A percentile compares a stretch with the other conserved stretches of the same genome.
Evolutionary conservation across 1,140 invertebrate species (phyloP).

Genomic region (Leptinotarsa undecemlineata): DNA sequence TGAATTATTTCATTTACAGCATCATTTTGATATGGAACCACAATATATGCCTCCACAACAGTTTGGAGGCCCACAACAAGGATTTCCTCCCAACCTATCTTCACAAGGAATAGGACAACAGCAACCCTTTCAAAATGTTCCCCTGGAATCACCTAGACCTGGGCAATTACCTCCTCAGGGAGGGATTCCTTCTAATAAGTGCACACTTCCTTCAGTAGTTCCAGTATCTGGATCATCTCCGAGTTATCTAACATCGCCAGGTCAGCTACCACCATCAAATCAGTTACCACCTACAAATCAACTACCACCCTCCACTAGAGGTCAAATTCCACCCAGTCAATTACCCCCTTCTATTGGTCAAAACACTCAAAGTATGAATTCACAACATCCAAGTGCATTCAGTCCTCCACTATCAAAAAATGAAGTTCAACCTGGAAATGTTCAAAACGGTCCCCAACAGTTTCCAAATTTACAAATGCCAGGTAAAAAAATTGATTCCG

Average conservation of each 20-base stretch:
- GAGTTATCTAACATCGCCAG: not conserved
- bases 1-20: conserved; percentile 9
- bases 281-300: conserved; percentile 23
- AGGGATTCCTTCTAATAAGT: conserved; percentile 20
- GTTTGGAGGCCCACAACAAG: conserved; percentile 39
- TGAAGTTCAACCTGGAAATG: conserved; percentile 31
- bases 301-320: not conserved
- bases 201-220: conserved; percentile 13
- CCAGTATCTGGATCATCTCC: conserved; percentile 15
- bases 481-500: not conserved
- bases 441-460: conserved; percentile 32
- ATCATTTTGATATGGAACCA: conserved; percentile 47
- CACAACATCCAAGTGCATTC: conserved; percentile 44
- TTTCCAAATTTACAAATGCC: conserved; percentile 30
- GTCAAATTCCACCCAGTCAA: conserved; percentile 27
- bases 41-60: conserved; percentile 49
- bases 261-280: conserved; percentile 22
- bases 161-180: conserved; percentile 32
- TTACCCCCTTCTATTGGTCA: conserved; percentile 21
- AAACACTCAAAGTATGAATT: conserved; percentile 24
- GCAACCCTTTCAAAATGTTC: conserved; percentile 43
- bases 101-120: conserved; percentile 18
- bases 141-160: conserved; percentile 45
- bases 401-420: conserved; percentile 49
- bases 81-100: conserved; percentile 30